Evolutionary conservation across 2,113 vertebrate genomes (phyloP), one percentile per base, ranked within the genome.

Genomic region (Chamaetylas fuelleborni): DNA sequence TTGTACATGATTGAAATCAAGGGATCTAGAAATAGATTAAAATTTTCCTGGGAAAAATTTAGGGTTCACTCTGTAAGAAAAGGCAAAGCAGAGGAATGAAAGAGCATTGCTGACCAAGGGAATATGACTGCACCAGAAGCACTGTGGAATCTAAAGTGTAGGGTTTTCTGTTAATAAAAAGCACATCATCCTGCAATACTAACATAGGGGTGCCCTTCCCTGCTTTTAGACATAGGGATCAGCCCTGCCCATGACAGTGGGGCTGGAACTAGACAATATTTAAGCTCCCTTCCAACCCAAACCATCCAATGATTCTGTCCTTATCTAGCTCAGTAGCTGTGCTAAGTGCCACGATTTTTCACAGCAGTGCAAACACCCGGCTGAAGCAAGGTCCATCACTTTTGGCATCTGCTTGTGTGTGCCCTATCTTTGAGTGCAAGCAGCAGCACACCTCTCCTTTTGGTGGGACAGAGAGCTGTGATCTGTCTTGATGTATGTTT

Each of bases 281-380:
- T 54, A 83, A 48, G 34, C 22, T 36, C 48, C 42, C 18, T 77
- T 77, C 34, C 40, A 62, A 33, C 48, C 22, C 15, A 56, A 56
- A 48, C 11, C 23, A 36, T 48, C 56, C 22, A 23, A 2, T 62
- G 31, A 77, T 34, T 87, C 40, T 82, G 2, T 20, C 58, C 26
- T 74, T 76, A 11, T 5, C 45, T 60, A 45, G 29, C 25, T 65
- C 22, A 43, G 53, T 6, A 67, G 19, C 28, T 53, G 9, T 53
- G 73, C n/a, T 29, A 48, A 70, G 7, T 28, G 42, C 40, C 45
- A 28, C 0, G 0, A 43, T 47, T 80, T 72, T 66, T 36, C 64
- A n/a, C 50, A 70, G 31, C 22, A 31, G 50, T 40, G n/a, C 29
- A 28, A 85, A 71, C 23, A 67, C 11, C 5, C 0, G 0, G 5